Conservation (phyloP, 1,140 invertebrate genomes). For the Drosophila ambigua region DNA sequence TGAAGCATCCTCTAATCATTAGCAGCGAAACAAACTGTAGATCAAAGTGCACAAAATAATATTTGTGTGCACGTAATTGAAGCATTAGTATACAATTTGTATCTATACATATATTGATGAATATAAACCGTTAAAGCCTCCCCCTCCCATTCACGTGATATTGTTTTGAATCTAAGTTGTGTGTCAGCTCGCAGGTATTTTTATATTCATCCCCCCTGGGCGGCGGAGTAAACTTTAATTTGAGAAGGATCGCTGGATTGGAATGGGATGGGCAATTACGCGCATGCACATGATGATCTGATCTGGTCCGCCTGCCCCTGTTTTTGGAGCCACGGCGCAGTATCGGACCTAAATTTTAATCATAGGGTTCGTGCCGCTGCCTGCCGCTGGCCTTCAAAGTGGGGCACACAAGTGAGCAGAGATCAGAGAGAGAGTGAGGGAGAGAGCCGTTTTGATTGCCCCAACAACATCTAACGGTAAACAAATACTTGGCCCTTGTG, state of each 20-base stretch:
- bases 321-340: neutral
- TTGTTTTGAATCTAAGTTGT: constrained; percentile 40
- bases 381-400: constrained; percentile 69
- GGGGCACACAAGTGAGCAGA: constrained; percentile 38
- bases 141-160: neutral
- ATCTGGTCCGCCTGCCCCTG: constrained; percentile 6
- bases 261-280: constrained; percentile 54
- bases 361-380: constrained; percentile 52
- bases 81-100: constrained; percentile 14
- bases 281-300: constrained; percentile 56
- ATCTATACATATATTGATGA: neutral
- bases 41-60: too few relatives aligned
- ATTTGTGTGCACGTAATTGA: constrained; percentile 1
- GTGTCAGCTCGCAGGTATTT: constrained; percentile 24
- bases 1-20: too few relatives aligned
- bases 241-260: constrained; percentile 52
- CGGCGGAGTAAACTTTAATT: constrained; percentile 40
- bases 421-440: neutral
- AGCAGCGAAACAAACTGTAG: too few relatives aligned
- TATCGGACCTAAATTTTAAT: constrained; percentile 73
- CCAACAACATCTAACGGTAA: constrained; percentile 61
- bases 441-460: constrained; percentile 68
- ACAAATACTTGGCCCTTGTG: constrained; percentile 39
- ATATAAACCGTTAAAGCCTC: constrained; percentile 8
- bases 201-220: neutral